A percentile compares a stretch with the other conserved stretches of the same genome.
phyloP scores from a whole-genome alignment of 1,140 invertebrate species.

The Luehdorfia chinensis region DNA sequence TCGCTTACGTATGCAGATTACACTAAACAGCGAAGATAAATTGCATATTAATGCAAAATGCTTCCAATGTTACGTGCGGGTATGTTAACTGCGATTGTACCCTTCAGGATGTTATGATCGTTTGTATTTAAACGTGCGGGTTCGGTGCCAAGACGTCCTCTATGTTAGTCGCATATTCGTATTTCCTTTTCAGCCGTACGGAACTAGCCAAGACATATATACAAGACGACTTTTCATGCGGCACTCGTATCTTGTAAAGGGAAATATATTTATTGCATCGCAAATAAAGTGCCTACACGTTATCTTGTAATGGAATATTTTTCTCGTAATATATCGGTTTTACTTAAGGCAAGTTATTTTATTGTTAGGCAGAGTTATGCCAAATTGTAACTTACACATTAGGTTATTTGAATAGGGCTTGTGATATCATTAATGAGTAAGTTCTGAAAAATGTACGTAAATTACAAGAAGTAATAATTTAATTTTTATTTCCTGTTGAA shows the following conservation, averaged over 20 bases:
- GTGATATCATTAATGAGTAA: too few species aligned
- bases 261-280: conserved; percentile 13
- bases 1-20: conserved; percentile 14
- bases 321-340: conserved; percentile 11
- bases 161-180: conserved; percentile 1
- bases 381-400: too few species aligned
- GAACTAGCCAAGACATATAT: conserved; percentile 3
- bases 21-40: conserved; percentile 14
- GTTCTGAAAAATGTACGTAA: too few species aligned
- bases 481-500: too few species aligned
- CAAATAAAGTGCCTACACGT: conserved; percentile 11
- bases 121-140: not conserved
- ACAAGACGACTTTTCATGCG: conserved; percentile 13
- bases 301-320: conserved; percentile 4
- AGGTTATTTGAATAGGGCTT: too few species aligned
- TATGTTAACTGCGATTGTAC: conserved; percentile 4
- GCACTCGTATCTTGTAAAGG: conserved; percentile 4
- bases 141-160: not conserved
- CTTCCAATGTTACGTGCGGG: not conserved
- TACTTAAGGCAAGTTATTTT: not conserved
- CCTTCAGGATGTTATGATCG: conserved; percentile 2
- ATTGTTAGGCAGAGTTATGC: too few species aligned
- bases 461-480: too few species aligned
- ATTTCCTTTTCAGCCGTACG: not conserved
- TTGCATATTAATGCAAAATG: conserved; percentile 13